phyloP scores from a whole-genome alignment of 2,888 invertebrate species.

The Drosophila rubida region DNA sequence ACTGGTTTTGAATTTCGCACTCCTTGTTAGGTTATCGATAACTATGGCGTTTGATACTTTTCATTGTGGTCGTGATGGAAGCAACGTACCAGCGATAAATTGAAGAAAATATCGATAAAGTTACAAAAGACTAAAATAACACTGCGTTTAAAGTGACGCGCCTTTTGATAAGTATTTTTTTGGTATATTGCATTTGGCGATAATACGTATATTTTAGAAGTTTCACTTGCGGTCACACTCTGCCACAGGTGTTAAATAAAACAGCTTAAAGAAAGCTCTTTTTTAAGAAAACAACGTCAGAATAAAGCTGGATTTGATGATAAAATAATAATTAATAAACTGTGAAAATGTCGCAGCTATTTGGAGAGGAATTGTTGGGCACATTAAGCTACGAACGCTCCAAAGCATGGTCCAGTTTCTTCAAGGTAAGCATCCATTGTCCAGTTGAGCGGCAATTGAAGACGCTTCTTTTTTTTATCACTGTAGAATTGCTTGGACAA shows the following conservation, averaged over 20 bases:
- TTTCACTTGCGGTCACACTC: background rate
- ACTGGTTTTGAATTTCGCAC: background rate
- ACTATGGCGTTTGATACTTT: background rate
- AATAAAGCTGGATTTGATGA: background rate
- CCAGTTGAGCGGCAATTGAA: conserved; percentile 19
- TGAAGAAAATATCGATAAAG: no score
- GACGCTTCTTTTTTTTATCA: conserved; percentile 18
- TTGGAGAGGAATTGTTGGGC: conserved; percentile 62
- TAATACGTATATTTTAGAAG: background rate
- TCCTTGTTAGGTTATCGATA: background rate
- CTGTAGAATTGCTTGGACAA: conserved; percentile 3
- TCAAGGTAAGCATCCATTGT: conserved; percentile 63
- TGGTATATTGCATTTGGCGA: no score
- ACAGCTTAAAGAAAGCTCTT: background rate
- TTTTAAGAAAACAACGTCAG: background rate
- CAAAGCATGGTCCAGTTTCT: conserved; percentile 71
- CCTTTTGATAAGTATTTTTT: background rate
- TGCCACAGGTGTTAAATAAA: background rate
- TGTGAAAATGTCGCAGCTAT: conserved; percentile 33
- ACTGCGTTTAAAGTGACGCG: background rate
- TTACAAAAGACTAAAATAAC: no score
- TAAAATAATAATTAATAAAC: background rate
- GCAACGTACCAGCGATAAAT: no score
- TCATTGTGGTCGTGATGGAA: no score
- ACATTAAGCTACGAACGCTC: conserved; percentile 72